These are phyloP conservation scores for Gymnothorax javanicus DNA, from an alignment of 2,797 vertebrate species.

Conservation along the genomic window DNA sequence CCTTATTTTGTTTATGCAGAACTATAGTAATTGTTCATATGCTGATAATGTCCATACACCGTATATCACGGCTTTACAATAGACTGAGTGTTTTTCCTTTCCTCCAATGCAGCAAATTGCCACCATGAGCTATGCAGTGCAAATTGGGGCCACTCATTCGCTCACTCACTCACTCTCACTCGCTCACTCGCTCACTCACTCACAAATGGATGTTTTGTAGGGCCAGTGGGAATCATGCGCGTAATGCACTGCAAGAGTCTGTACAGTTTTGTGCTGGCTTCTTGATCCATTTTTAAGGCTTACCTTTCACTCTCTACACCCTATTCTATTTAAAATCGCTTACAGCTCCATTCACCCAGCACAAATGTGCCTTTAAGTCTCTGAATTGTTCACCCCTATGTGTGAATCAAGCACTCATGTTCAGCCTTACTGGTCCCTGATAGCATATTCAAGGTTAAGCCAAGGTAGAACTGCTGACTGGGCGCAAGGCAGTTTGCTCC, in stretches of 20 bases:
- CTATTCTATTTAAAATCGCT: conserved; percentile 28
- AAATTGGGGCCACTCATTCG: too few relatives aligned
- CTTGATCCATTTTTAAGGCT: background rate
- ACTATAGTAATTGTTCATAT: too few relatives aligned
- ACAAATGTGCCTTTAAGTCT: conserved; percentile 67
- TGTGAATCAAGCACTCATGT: conserved; percentile 74
- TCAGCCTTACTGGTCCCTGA: conserved; percentile 63
- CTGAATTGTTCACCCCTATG: conserved; percentile 60
- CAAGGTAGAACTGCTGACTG: conserved; percentile 55
- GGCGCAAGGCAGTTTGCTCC: conserved; percentile 60
- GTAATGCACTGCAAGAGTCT: too few relatives aligned
- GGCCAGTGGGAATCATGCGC: too few relatives aligned
- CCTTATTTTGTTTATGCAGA: too few relatives aligned
- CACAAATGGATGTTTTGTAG: too few relatives aligned
- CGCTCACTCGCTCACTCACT: too few relatives aligned
- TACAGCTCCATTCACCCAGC: conserved; percentile 54
- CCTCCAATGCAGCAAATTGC: too few relatives aligned
- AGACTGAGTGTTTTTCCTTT: background rate
- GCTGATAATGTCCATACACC: background rate
- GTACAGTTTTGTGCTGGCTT: background rate
- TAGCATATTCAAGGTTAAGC: conserved; percentile 69
- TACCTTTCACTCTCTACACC: too few relatives aligned
- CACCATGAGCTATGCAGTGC: too few relatives aligned
- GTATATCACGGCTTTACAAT: background rate
- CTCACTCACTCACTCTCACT: too few relatives aligned